Conservation (phyloP, 2,113 vertebrate genomes). For the Scalopus aquaticus region DNA sequence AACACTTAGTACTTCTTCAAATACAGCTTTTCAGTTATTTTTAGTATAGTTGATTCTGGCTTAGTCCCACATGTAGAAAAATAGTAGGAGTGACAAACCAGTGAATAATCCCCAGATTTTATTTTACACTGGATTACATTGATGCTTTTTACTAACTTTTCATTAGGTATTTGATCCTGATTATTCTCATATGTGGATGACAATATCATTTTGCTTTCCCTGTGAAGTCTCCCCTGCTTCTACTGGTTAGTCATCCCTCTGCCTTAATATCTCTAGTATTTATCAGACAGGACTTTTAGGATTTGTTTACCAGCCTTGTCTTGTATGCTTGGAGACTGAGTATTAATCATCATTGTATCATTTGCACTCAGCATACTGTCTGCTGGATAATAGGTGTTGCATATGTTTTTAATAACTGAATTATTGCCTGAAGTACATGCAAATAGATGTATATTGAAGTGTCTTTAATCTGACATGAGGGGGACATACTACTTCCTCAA, state of each 20-base stretch:
- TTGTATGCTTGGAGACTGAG: neutral
- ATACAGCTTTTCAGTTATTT: neutral
- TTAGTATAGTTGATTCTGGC: neutral
- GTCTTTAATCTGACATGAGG: conserved; percentile 17
- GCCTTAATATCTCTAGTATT: neutral
- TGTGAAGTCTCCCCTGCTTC: neutral
- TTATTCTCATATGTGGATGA: neutral
- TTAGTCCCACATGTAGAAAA: conserved; percentile 9
- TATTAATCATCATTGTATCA: neutral
- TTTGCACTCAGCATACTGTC: neutral
- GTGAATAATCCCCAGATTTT: neutral
- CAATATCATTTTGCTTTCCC: neutral
- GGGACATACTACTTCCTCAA: neutral
- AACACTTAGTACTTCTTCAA: neutral
- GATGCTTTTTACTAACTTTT: conserved; percentile 10
- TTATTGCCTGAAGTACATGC: neutral
- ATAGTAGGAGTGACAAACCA: neutral
- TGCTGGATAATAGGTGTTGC: neutral
- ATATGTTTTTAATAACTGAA: neutral
- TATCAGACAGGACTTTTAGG: neutral
- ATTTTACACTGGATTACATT: neutral
- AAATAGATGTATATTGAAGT: neutral
- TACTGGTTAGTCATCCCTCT: neutral
- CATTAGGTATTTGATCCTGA: neutral
- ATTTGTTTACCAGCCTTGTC: neutral